phyloP scores from a whole-genome alignment of 1,140 invertebrate genomes.

The Dinoponera quadriceps region DNA sequence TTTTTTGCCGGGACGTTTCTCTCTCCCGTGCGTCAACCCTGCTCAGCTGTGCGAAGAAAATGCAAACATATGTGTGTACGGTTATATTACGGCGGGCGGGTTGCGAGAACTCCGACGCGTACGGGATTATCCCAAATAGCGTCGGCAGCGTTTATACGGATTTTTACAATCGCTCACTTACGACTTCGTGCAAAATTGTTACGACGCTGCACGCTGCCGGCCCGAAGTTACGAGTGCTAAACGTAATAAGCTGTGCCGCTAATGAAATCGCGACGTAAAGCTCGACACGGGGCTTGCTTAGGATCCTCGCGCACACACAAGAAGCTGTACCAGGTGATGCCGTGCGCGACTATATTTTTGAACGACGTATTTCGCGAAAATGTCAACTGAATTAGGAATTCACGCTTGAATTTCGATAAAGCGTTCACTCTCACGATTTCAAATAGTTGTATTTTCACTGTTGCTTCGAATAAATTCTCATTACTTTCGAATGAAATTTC shows the following conservation, averaged over 20 bases:
- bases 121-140: slow-evolving; percentile 7
- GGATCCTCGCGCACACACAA: not conserved
- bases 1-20: slow-evolving; percentile 14
- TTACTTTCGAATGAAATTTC: no score
- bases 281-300: not conserved
- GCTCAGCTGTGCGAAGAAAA: slow-evolving; percentile 22
- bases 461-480: no score
- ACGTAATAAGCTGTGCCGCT: slow-evolving; percentile 1
- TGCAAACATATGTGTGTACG: slow-evolving; percentile 28
- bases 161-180: slow-evolving; percentile 44
- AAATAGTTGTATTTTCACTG: no score
- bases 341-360: no score
- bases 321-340: not conserved
- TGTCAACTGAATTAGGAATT: no score
- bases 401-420: no score
- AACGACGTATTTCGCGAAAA: no score
- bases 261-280: slow-evolving; percentile 14
- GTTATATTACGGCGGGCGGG: not conserved
- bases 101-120: slow-evolving; percentile 12
- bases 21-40: slow-evolving; percentile 19
- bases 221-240: not conserved
- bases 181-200: not conserved
- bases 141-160: not conserved
- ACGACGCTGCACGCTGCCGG: not conserved
- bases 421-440: no score